Evolutionary conservation across 30 jellyfish, hydroid and myxozoan species (phyloP).

Genomic region (Hydra vulgaris): DNA sequence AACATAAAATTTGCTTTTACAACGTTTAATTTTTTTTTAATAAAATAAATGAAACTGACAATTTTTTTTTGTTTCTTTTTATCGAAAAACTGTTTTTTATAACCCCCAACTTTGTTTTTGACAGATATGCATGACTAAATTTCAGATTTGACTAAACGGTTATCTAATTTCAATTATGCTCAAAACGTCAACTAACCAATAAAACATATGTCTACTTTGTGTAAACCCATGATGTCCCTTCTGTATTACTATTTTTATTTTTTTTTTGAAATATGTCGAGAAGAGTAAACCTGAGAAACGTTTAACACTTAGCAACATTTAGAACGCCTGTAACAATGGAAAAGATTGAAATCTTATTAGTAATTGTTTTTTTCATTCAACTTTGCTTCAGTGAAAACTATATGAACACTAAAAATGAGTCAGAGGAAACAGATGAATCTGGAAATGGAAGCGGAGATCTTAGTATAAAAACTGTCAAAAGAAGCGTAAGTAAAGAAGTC

Average conservation of each 20-base stretch:
- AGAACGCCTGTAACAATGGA: background rate
- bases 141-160: background rate
- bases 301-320: no score
- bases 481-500: background rate
- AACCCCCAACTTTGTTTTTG: background rate
- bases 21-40: no score
- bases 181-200: background rate
- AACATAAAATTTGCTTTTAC: no score
- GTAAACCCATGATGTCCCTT: background rate
- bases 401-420: background rate
- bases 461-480: constrained; percentile 1
- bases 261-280: background rate
- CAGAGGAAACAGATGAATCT: background rate
- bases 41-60: no score
- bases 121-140: background rate
- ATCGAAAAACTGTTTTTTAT: no score
- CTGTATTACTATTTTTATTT: no score
- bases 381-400: background rate
- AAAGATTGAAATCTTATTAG: background rate
- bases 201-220: background rate
- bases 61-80: no score
- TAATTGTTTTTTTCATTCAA: background rate
- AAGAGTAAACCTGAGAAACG: background rate
- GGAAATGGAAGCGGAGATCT: constrained; percentile 22
- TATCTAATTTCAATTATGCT: background rate